These are phyloP conservation scores for Sternarchorhynchus goeldii DNA, from an alignment of 2,797 vertebrate species.

Conservation along the genomic window DNA sequence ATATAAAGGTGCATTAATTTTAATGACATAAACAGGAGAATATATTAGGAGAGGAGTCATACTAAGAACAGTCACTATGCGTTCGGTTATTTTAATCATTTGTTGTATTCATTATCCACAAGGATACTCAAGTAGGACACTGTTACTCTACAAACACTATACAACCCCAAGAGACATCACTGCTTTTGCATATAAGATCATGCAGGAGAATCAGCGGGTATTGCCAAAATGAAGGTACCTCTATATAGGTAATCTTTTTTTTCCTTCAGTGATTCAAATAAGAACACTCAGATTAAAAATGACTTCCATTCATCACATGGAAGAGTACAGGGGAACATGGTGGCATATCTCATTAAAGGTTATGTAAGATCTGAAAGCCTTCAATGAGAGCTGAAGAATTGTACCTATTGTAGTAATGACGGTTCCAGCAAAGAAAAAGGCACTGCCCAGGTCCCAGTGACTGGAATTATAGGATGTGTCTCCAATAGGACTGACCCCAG, in stretches of 20 bases:
- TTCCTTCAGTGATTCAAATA: too few species aligned
- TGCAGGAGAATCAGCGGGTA: not conserved
- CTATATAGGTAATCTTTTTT: too few species aligned
- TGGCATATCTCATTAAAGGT: not conserved
- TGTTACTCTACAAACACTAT: not conserved
- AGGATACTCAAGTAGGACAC: not conserved
- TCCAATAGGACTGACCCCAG: conserved; percentile 92
- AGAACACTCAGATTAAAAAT: too few species aligned
- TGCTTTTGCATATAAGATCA: not conserved
- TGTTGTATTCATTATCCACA: not conserved
- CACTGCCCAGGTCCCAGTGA: conserved; percentile 95
- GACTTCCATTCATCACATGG: too few species aligned
- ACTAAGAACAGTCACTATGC: too few species aligned
- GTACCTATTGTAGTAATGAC: conserved; percentile 98
- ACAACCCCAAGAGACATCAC: too few species aligned
- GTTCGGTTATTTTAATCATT: not conserved
- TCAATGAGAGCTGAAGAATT: conserved; percentile 18
- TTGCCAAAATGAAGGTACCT: not conserved
- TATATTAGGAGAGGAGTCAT: too few species aligned
- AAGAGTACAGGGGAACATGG: too few species aligned
- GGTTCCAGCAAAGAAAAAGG: conserved; percentile 98
- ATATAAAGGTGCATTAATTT: not conserved
- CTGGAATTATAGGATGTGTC: conserved; percentile 88
- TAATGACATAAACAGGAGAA: too few species aligned
- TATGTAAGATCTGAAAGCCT: not conserved